Conservation (phyloP, 1,140 invertebrate genomes). For the Drosophila elegans region DNA sequence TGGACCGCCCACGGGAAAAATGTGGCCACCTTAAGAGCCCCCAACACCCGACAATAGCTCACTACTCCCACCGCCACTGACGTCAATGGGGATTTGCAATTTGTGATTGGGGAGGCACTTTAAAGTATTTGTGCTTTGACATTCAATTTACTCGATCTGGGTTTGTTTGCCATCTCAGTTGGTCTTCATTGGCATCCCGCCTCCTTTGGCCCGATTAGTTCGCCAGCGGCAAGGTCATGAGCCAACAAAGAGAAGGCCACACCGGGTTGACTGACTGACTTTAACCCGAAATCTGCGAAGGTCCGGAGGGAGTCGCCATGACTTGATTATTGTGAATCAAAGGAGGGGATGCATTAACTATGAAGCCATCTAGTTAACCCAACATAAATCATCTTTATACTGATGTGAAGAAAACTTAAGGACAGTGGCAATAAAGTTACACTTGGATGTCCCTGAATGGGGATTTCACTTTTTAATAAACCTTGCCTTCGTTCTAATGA, state of each 20-base stretch:
- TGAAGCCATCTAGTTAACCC: background rate
- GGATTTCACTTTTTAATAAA: slow-evolving; percentile 8
- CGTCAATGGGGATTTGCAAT: slow-evolving; percentile 46
- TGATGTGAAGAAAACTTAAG: background rate
- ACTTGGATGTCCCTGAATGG: background rate
- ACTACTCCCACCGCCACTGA: slow-evolving; percentile 22
- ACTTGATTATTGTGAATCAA: slow-evolving; percentile 9
- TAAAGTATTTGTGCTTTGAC: slow-evolving; percentile 40
- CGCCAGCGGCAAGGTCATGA: slow-evolving; percentile 54
- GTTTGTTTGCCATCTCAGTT: slow-evolving; percentile 16
- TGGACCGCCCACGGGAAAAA: slow-evolving; percentile 10
- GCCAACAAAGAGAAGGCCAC: slow-evolving; percentile 53
- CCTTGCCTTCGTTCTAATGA: slow-evolving; percentile 1
- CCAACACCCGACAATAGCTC: background rate
- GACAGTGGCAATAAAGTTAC: no score
- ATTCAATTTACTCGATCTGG: slow-evolving; percentile 23
- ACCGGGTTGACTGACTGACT: slow-evolving; percentile 60
- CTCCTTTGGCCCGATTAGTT: background rate
- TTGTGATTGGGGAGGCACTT: slow-evolving; percentile 42
- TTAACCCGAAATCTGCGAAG: slow-evolving; percentile 23
- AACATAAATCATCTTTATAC: background rate
- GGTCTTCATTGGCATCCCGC: slow-evolving; percentile 16
- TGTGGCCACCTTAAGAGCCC: slow-evolving; percentile 1
- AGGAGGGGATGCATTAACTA: background rate
- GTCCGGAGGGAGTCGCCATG: slow-evolving; percentile 13